Percentiles rank a stretch among this genome's conserved stretches.
These are phyloP conservation scores for Nephrotoma flavescens DNA, from an alignment of 2,888 invertebrate species.

Conservation along the genomic window DNA sequence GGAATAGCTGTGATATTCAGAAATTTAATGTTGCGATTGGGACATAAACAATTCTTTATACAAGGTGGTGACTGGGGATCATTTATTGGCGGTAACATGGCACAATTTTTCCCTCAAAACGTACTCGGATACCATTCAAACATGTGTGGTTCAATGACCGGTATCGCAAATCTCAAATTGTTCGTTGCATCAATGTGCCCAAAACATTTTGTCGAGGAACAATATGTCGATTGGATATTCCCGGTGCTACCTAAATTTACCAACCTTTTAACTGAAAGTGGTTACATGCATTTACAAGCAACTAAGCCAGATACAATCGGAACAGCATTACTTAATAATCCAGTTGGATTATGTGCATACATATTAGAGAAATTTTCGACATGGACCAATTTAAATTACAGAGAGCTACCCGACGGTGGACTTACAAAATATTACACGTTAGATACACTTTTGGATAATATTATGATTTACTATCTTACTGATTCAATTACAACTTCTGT, in stretches of 20 bases:
- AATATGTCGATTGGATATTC: slow-evolving; percentile 34
- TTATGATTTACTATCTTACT: slow-evolving; percentile 69
- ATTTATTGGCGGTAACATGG: slow-evolving; percentile 43
- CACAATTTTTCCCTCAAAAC: slow-evolving; percentile 45
- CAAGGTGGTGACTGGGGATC: slow-evolving; percentile 80
- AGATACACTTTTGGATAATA: slow-evolving; percentile 46
- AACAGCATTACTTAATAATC: slow-evolving; percentile 21
- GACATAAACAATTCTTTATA: slow-evolving; percentile 44
- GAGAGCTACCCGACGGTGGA: slow-evolving; percentile 45
- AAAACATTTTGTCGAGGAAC: slow-evolving; percentile 37
- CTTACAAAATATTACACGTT: slow-evolving; percentile 38
- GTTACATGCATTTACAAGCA: slow-evolving; percentile 62
- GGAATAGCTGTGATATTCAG: slow-evolving; percentile 42
- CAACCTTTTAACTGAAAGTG: slow-evolving; percentile 33
- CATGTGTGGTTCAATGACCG: slow-evolving; percentile 34
- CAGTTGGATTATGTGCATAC: slow-evolving; percentile 70
- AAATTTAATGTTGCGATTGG: slow-evolving; percentile 53
- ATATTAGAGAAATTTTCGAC: slow-evolving; percentile 75
- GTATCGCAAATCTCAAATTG: slow-evolving; percentile 24
- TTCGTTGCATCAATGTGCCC: slow-evolving; percentile 41
- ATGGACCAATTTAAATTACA: slow-evolving; percentile 44
- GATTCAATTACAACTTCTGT: slow-evolving; percentile 55
- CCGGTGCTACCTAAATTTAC: slow-evolving; percentile 25
- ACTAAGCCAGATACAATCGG: slow-evolving; percentile 84
- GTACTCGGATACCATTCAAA: slow-evolving; percentile 46